phyloP scores from a whole-genome alignment of 1,140 invertebrate genomes.

The Rhysida immarginata region DNA sequence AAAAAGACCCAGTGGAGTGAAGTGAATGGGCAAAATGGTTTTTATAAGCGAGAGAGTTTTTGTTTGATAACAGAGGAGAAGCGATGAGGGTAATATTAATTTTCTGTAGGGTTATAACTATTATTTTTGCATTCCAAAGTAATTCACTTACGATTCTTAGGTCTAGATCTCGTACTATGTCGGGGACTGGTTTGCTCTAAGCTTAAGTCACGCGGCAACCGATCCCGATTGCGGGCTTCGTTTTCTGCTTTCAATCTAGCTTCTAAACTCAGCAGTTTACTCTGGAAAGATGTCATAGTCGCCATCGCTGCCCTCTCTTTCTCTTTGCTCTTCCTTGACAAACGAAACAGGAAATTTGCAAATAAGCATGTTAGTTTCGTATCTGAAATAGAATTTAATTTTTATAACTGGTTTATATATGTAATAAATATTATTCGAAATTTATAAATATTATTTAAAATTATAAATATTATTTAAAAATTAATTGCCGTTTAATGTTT shows the following conservation, averaged over 20 bases:
- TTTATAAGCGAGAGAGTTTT: too few relatives aligned
- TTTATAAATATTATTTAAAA: too few relatives aligned
- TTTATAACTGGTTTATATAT: too few relatives aligned
- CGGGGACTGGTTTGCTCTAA: background rate
- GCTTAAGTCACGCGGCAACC: background rate
- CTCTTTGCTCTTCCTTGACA: too few relatives aligned
- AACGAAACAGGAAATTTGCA: too few relatives aligned
- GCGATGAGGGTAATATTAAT: background rate
- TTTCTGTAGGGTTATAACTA: background rate
- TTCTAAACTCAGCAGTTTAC: constrained; percentile 3
- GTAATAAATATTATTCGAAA: too few relatives aligned
- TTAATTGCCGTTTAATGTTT: too few relatives aligned
- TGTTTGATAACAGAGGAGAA: background rate
- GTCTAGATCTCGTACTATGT: background rate
- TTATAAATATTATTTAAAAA: too few relatives aligned
- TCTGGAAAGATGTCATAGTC: constrained; percentile 6
- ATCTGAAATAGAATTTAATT: too few relatives aligned
- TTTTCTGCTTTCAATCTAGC: constrained; percentile 7
- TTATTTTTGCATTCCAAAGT: background rate
- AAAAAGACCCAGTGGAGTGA: too few relatives aligned
- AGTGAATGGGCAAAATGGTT: too few relatives aligned
- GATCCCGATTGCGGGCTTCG: constrained; percentile 1
- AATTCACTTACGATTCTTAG: background rate
- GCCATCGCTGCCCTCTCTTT: constrained; percentile 7
- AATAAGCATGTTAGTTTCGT: too few relatives aligned